Conservation (phyloP, 2,797 vertebrate species). For the Poecile montanus region DNA sequence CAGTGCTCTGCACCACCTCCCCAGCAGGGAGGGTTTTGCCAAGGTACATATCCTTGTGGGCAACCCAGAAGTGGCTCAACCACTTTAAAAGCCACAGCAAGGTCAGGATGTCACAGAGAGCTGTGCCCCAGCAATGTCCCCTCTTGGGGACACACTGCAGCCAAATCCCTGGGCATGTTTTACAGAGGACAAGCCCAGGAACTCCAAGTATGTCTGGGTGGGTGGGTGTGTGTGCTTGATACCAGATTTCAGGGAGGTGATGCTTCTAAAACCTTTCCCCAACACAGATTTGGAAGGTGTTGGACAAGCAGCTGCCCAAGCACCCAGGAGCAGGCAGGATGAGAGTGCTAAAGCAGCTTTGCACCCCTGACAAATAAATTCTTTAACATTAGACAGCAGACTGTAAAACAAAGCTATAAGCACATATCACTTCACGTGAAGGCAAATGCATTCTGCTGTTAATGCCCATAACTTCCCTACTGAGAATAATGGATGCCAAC, state of each 20-base stretch:
- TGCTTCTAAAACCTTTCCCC: background rate
- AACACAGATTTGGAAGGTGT: background rate
- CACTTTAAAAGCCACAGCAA: background rate
- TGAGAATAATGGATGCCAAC: background rate
- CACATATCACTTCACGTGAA: background rate
- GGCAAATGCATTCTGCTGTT: conserved; percentile 23
- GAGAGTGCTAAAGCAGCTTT: background rate
- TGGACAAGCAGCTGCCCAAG: background rate
- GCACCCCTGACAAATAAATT: conserved; percentile 32
- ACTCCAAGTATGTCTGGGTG: rapidly evolving
- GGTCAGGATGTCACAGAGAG: background rate
- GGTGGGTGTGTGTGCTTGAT: background rate
- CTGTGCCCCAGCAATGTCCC: background rate
- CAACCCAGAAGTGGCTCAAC: background rate
- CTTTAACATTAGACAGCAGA: background rate
- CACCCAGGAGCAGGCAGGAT: rapidly evolving
- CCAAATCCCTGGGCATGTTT: background rate
- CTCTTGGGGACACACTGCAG: background rate
- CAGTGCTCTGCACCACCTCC: background rate
- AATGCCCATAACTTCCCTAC: background rate
- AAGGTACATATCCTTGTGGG: background rate
- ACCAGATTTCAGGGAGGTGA: background rate
- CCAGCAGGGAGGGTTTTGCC: background rate
- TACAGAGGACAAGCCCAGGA: background rate
- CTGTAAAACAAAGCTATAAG: background rate